These are phyloP conservation scores for Labeo rohita DNA, from an alignment of 2,113 vertebrate species.

Conservation along the genomic window DNA sequence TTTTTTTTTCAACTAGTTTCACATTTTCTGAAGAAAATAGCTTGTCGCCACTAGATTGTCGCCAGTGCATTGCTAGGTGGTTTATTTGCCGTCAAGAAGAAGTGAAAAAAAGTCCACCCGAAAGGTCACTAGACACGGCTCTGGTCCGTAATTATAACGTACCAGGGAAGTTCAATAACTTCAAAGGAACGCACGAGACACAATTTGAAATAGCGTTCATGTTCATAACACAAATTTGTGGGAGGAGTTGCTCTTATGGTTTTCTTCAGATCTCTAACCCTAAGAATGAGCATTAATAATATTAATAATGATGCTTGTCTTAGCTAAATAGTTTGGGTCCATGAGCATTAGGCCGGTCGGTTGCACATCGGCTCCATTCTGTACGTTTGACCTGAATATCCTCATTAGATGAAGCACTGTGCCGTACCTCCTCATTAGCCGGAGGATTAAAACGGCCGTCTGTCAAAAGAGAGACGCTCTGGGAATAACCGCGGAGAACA, in stretches of 20 bases:
- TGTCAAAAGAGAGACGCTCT: constrained; percentile 13
- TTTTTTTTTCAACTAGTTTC: neutral
- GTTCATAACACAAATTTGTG: neutral
- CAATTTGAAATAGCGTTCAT: neutral
- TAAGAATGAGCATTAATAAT: neutral
- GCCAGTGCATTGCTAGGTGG: neutral
- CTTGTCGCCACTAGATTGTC: neutral
- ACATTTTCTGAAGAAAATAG: neutral
- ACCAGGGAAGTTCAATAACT: neutral
- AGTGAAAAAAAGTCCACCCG: neutral
- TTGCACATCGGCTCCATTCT: neutral
- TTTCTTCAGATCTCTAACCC: neutral
- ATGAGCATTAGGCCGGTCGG: neutral
- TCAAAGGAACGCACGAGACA: neutral
- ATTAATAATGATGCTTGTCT: neutral
- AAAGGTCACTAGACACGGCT: neutral
- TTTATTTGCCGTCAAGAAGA: neutral
- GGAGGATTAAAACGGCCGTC: neutral
- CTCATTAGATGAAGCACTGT: constrained; percentile 13
- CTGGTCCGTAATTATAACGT: neutral
- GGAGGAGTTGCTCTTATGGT: neutral
- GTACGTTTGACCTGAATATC: neutral
- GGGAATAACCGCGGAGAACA: neutral
- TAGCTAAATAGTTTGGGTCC: neutral
- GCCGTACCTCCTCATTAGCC: constrained; percentile 11